A percentile compares a stretch with the other conserved stretches of the same genome.
phyloP scores from a whole-genome alignment of 2,888 invertebrate genomes.

The Drosophila colorata region DNA sequence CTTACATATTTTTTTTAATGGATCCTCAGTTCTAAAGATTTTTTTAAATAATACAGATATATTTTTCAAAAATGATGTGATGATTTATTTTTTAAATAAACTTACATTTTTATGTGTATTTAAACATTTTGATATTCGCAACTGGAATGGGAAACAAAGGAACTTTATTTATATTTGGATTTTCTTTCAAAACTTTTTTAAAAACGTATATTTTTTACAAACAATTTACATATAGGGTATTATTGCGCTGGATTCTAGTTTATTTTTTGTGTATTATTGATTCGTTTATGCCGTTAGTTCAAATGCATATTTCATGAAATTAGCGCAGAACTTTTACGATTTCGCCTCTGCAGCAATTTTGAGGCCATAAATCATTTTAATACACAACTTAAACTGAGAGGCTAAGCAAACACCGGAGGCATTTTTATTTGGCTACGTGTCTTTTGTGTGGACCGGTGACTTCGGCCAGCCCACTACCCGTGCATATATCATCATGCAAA shows the following conservation, averaged over 20 bases:
- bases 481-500: slow-evolving; percentile 72
- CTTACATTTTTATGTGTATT: not conserved
- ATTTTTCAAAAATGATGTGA: too few species aligned
- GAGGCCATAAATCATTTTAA: slow-evolving; percentile 72
- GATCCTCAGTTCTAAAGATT: not conserved
- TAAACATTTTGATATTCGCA: too few species aligned
- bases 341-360: slow-evolving; percentile 16
- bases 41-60: too few species aligned
- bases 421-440: slow-evolving; percentile 80
- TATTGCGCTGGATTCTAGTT: not conserved
- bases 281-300: slow-evolving; percentile 10
- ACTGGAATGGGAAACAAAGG: too few species aligned
- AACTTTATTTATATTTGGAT: too few species aligned
- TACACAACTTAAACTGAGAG: slow-evolving; percentile 48
- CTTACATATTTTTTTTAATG: not conserved
- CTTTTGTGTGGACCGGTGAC: slow-evolving; percentile 39
- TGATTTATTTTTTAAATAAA: not conserved
- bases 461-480: slow-evolving; percentile 4
- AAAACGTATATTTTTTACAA: too few species aligned
- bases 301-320: slow-evolving; percentile 67
- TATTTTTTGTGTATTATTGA: slow-evolving; percentile 1
- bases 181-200: too few species aligned
- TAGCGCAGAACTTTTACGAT: slow-evolving; percentile 26
- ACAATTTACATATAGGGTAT: not conserved
- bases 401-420: slow-evolving; percentile 54